These are phyloP conservation scores for Drosophila quasianomalipes DNA, from an alignment of 2,888 invertebrate species.

Conservation along the genomic window DNA sequence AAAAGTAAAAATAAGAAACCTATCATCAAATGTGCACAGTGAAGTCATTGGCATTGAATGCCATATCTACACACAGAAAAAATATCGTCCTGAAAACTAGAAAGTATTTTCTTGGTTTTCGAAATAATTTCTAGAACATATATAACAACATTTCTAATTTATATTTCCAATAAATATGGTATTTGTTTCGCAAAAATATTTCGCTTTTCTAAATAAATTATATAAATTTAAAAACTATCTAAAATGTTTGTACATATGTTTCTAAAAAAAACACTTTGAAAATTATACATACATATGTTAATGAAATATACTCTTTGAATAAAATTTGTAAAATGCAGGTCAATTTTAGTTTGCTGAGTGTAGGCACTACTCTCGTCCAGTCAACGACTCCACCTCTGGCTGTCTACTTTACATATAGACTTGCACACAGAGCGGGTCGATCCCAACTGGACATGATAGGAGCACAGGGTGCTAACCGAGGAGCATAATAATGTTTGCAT, in stretches of 20 bases:
- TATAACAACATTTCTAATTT: too few relatives aligned
- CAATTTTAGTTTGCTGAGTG: not conserved
- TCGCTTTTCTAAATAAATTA: not conserved
- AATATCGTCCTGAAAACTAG: too few relatives aligned
- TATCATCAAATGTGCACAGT: constrained; percentile 6
- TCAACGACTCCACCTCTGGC: constrained; percentile 38
- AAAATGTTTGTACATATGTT: not conserved
- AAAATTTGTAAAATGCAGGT: not conserved
- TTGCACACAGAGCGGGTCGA: constrained; percentile 1
- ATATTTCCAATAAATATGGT: too few relatives aligned
- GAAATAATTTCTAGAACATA: too few relatives aligned
- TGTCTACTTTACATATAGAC: constrained; percentile 42
- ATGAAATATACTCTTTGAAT: not conserved
- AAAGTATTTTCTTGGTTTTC: too few relatives aligned
- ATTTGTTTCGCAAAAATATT: too few relatives aligned
- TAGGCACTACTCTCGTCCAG: constrained; percentile 9
- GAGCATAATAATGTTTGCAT: constrained; percentile 77
- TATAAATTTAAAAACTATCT: not conserved
- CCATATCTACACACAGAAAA: not conserved
- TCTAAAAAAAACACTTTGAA: not conserved
- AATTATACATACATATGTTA: not conserved
- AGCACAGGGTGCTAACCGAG: constrained; percentile 34
- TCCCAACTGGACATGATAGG: constrained; percentile 29
- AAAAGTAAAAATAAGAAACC: constrained; percentile 3
- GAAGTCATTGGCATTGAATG: constrained; percentile 34